Conservation (phyloP, 2,113 vertebrate genomes). For the Paradoxurus hermaphroditus region DNA sequence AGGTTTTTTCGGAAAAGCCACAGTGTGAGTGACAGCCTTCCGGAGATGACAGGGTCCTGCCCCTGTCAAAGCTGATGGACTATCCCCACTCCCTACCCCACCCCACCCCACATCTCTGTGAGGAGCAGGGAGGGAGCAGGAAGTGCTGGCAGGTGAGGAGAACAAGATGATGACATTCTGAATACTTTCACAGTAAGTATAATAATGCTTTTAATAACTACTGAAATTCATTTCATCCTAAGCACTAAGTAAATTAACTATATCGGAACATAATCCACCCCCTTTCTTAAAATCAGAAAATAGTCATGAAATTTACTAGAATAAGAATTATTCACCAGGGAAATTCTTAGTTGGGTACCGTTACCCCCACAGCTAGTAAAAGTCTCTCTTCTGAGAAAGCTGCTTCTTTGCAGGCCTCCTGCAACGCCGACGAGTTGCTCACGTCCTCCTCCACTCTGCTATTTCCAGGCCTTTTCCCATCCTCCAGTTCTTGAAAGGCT, state of each 20-base stretch:
- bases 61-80: not conserved
- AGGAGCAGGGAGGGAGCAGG: not conserved
- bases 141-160: not conserved
- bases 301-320: not conserved
- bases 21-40: not conserved
- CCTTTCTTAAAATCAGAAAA: not conserved
- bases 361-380: not conserved
- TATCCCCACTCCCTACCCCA: no score
- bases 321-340: not conserved
- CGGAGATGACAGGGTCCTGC: not conserved
- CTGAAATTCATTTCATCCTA: not conserved
- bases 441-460: not conserved
- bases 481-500: not conserved
- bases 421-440: no score
- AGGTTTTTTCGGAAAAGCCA: not conserved
- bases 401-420: not conserved
- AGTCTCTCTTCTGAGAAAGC: not conserved
- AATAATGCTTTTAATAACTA: not conserved
- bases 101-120: no score
- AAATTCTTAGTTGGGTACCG: not conserved
- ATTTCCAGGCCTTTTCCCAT: not conserved
- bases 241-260: not conserved
- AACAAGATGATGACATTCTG: not conserved
- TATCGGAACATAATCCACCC: not conserved
- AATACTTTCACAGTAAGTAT: slow-evolving; percentile 13